phyloP scores from a whole-genome alignment of 2,113 vertebrate species.

The Sinocyclocheilus anshuiensis region DNA sequence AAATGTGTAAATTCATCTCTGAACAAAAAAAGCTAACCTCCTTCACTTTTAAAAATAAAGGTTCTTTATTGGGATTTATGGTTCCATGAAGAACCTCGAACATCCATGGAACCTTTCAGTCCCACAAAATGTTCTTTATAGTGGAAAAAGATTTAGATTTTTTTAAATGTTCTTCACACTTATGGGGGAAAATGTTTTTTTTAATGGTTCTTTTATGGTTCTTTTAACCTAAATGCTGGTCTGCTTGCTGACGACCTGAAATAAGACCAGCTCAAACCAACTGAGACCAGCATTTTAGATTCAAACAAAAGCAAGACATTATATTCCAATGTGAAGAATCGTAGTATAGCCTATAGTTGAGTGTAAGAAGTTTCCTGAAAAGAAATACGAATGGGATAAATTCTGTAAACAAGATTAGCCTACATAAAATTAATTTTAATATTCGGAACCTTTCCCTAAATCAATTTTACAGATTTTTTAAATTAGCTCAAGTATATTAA shows the following conservation, averaged over 20 bases:
- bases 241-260: not conserved
- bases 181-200: no score
- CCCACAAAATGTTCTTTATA: no score
- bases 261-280: not conserved
- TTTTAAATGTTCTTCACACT: no score
- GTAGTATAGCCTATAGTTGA: not conserved
- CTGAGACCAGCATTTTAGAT: not conserved
- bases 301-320: constrained; percentile 12
- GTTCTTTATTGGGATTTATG: no score
- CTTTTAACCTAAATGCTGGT: not conserved
- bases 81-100: no score
- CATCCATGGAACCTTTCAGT: no score
- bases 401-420: constrained; percentile 4
- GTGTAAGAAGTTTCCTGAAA: constrained; percentile 50
- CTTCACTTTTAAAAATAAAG: no score
- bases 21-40: no score
- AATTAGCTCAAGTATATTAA: no score
- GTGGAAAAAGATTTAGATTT: no score
- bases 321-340: constrained; percentile 36
- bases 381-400: constrained; percentile 59
- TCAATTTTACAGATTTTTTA: constrained; percentile 24
- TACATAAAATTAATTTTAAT: constrained; percentile 12
- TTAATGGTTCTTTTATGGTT: no score
- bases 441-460: constrained; percentile 44
- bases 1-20: no score